These are phyloP conservation scores for Herminia tarsipennalis DNA, from an alignment of 2,888 invertebrate species.

Conservation along the genomic window DNA sequence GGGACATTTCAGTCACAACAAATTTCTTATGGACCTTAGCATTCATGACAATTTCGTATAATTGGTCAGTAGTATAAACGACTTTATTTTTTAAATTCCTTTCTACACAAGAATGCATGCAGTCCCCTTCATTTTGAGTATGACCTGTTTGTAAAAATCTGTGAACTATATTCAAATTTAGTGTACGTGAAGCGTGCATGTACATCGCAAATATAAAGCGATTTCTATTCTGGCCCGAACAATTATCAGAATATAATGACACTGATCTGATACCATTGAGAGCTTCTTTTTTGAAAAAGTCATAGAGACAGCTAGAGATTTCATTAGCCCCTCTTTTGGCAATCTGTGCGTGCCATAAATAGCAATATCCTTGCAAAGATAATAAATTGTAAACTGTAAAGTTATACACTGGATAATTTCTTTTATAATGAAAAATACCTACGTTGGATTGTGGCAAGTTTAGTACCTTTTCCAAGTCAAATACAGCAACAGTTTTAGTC, in stretches of 20 bases:
- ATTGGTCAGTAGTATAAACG: slow-evolving; percentile 3
- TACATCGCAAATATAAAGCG: slow-evolving; percentile 2
- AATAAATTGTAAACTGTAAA: slow-evolving; percentile 6
- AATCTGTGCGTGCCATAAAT: slow-evolving; percentile 4
- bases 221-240: slow-evolving; percentile 3
- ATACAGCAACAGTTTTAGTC: slow-evolving; percentile 1
- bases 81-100: not conserved
- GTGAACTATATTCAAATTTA: not conserved
- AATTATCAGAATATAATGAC: slow-evolving; percentile 1
- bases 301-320: slow-evolving; percentile 3
- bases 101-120: slow-evolving; percentile 2
- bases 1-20: not conserved
- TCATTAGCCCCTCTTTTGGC: slow-evolving; percentile 3
- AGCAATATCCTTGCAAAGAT: slow-evolving; percentile 3
- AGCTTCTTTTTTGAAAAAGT: not conserved
- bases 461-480: slow-evolving; percentile 7
- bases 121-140: slow-evolving; percentile 7
- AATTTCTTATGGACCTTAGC: not conserved
- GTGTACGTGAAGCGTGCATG: not conserved
- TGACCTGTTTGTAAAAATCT: slow-evolving; percentile 1
- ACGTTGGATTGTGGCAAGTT: slow-evolving; percentile 7
- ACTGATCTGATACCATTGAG: not conserved
- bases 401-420: slow-evolving; percentile 6
- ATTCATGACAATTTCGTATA: slow-evolving; percentile 1
- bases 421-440: slow-evolving; percentile 7